Base-by-base conservation (phyloP, 2,113 vertebrate species). In the Pithys albifrons region DNA sequence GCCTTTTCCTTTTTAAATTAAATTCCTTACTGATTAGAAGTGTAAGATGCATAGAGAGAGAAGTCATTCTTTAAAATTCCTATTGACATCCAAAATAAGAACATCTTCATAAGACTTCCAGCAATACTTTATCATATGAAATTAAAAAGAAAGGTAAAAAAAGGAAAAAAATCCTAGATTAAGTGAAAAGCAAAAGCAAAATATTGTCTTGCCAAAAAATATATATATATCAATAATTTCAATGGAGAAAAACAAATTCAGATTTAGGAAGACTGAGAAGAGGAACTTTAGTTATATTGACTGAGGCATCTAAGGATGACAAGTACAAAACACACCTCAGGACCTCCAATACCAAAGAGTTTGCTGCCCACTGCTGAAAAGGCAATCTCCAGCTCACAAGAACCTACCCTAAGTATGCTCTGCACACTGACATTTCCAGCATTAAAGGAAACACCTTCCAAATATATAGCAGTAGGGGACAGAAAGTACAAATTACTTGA, bases 241-340 rank as follows among this genome's bases (percentile, higher is more conserved):
- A 81, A 84, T 10, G 64, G 25, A 85, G 20, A 33, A 91, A 43
- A 93, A 61, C 9, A 93, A 89, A 90, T n/a, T 27, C 7, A 78
- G 15, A 45, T 64, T 67, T 69, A 84, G 24, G 27, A 88, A 81
- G 65, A 62, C 16, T 27, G 15, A 71, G 28, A 88, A 90, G 17
- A 72, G 22, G 49, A 90, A 67, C 24, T 81, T 78, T 41, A 51
- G 61, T 93, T 61, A 46, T 57, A 75, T 31, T 45, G 20, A 39
- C 39, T 6, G 1, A 9, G 10, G 10, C 66, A 41, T 46, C 72
- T 31, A 84, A 65, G 12, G 31, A 72, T 61, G 31, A 75, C 28
- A 94, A 88, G 31, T 6, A 92, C 52, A 82, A 91, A 51, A 94
- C 76, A 28, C 89, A 94, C 85, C 88, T 94, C 70, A 69, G 39